Evolutionary conservation across 2,888 invertebrate species (phyloP).

Genomic region (Euclidia mi): DNA sequence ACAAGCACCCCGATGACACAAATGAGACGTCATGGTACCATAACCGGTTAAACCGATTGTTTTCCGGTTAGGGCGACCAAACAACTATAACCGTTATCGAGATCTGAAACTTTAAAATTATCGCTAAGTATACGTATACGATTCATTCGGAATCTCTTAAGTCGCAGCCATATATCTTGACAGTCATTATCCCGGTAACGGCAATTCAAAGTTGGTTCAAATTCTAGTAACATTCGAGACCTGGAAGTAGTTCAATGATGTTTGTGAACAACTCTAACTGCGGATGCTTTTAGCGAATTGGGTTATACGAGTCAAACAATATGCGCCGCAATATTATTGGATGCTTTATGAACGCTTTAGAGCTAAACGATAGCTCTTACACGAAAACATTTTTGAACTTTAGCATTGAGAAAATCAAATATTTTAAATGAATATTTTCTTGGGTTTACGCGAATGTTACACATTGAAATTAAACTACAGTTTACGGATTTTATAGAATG

Average conservation of each 20-base stretch:
- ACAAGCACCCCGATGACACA: too few species aligned
- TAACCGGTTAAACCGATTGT: too few species aligned
- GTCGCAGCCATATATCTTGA: slow-evolving; percentile 43
- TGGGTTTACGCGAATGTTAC: too few species aligned
- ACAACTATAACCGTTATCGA: too few species aligned
- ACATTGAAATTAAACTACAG: too few species aligned
- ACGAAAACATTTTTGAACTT: too few species aligned
- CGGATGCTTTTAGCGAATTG: slow-evolving; percentile 44
- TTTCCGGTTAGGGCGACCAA: too few species aligned
- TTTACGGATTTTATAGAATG: too few species aligned
- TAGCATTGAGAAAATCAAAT: too few species aligned
- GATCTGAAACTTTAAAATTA: slow-evolving; percentile 23
- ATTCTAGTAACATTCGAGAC: slow-evolving; percentile 38
- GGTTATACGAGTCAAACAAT: slow-evolving; percentile 25
- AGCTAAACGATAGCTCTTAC: too few species aligned
- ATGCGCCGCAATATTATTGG: slow-evolving; percentile 12
- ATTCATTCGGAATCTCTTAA: slow-evolving; percentile 29
- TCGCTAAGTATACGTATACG: slow-evolving; percentile 19
- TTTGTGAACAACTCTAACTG: slow-evolving; percentile 34
- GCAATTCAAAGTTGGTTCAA: slow-evolving; percentile 48
- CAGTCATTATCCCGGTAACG: slow-evolving; percentile 41
- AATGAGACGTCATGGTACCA: too few species aligned
- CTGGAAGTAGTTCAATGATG: slow-evolving; percentile 44
- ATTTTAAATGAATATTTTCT: too few species aligned
- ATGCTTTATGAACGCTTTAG: background rate